phyloP scores from a whole-genome alignment of 2,888 invertebrate species.

The Conistra vaccinii region DNA sequence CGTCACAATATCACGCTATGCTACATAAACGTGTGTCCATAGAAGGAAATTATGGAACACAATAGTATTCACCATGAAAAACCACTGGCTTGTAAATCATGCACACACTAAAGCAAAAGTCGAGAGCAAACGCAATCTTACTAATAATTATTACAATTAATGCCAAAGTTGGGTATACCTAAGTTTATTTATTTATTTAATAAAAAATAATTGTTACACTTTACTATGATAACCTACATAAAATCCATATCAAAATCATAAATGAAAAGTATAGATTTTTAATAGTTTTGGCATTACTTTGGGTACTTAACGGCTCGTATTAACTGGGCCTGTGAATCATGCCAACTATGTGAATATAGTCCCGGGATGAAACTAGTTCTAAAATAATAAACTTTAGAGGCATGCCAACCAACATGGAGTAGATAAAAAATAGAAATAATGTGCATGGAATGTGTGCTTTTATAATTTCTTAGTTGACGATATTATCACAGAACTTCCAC shows the following conservation, averaged over 20 bases:
- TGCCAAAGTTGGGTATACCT: not conserved
- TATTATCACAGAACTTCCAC: too few relatives aligned
- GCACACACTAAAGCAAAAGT: not conserved
- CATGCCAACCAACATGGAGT: constrained; percentile 2
- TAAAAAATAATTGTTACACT: too few relatives aligned
- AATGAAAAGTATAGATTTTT: constrained; percentile 1
- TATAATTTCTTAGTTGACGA: too few relatives aligned
- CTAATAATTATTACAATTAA: not conserved
- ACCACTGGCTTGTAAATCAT: not conserved
- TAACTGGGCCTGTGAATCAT: not conserved
- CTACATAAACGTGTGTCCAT: not conserved
- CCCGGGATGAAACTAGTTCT: constrained; percentile 7
- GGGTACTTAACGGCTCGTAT: not conserved
- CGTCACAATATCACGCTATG: not conserved
- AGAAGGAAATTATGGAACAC: not conserved
- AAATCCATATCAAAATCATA: not conserved
- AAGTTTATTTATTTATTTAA: too few relatives aligned
- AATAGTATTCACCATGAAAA: not conserved
- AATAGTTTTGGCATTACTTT: constrained; percentile 17
- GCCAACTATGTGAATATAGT: constrained; percentile 3
- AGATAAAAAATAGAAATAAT: not conserved
- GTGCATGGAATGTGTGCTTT: not conserved
- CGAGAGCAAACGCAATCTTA: not conserved
- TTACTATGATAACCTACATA: not conserved
- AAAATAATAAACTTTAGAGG: constrained; percentile 27